phyloP scores from a whole-genome alignment of 2,113 vertebrate species.

The Stercorarius parasiticus region DNA sequence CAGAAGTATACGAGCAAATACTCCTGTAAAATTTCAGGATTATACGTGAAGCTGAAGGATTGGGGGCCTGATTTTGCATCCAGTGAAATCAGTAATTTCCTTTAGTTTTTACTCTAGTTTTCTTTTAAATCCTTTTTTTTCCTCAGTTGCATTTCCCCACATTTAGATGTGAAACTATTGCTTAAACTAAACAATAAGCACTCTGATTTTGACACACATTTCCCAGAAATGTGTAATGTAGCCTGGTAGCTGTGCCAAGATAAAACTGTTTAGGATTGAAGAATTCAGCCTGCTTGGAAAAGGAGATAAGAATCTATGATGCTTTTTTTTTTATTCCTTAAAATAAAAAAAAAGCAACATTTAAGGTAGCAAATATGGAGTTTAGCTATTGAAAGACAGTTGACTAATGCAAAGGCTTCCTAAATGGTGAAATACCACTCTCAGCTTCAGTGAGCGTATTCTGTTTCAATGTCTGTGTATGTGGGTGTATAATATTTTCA shows the following conservation, averaged over 20 bases:
- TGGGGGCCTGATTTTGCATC: neutral
- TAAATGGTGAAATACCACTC: neutral
- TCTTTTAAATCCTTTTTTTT: neutral
- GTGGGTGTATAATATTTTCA: neutral
- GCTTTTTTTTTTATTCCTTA: too few relatives aligned
- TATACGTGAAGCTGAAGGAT: neutral
- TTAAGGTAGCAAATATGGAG: neutral
- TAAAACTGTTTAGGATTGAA: conserved; percentile 1
- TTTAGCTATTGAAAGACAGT: neutral
- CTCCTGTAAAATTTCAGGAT: conserved; percentile 1
- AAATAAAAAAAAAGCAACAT: neutral
- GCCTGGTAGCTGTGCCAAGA: conserved; percentile 31
- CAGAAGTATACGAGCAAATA: neutral
- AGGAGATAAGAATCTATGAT: neutral
- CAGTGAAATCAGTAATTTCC: neutral
- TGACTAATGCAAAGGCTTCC: conserved; percentile 3
- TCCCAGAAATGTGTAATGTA: conserved; percentile 19
- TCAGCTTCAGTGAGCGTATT: neutral
- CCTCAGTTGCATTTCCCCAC: neutral
- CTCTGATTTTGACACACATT: conserved; percentile 1
- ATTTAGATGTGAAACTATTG: neutral
- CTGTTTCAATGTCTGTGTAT: neutral
- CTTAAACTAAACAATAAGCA: neutral
- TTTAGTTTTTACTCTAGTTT: neutral
- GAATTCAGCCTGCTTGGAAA: conserved; percentile 5